Base-by-base conservation (phyloP, 2,797 vertebrate genomes). In the Sternotherus odoratus region DNA sequence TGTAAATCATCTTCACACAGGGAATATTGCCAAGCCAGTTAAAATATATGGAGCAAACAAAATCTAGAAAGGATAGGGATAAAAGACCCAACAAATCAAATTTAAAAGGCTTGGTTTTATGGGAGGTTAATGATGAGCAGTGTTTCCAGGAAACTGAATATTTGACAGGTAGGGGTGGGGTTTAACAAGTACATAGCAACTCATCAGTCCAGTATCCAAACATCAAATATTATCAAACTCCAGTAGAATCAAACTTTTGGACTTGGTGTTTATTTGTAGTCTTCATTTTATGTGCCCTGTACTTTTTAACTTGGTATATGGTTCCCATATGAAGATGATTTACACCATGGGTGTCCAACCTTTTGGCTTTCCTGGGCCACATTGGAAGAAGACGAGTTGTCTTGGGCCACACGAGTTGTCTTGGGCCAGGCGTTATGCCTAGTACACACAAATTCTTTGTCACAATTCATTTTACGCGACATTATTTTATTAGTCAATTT, bases 41-140 rank as follows among this genome's bases (percentile, higher is more conserved):
- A 88, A 91, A 91, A 63, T 86, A 92, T 85, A 36, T 82, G 72
- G 83, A 82, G 57, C 21, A 89, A 63, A 89, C 49, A 77, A 95
- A 91, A 79, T 13, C 75, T 43, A 28, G 43, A 77, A n/a, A 53
- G 50, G 81, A 88, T 54, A 77, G 77, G 33, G n/a, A 75, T 78
- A 56, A 57, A 88, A 83, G 77, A 83, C 28, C 74, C 12, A 57
- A 30, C 56, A 28, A 94, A 79, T 82, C 77, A 57, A 94, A 84
- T 56, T 6, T 24, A n/a, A 94, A 33, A 95, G 81, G 39, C 12
- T 51, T 50, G 16, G 11, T 83, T 84, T 43, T 87, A n/a, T 83
- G 87, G 1, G 3, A 33, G 13, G 26, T n/a, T 50, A 60, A 39
- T 19, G 48, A 53, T 54, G 43, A 80, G 49, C 28, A 43, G 6